Base-by-base conservation (phyloP, 2,888 invertebrate species). In the Ophion obscuratus region DNA sequence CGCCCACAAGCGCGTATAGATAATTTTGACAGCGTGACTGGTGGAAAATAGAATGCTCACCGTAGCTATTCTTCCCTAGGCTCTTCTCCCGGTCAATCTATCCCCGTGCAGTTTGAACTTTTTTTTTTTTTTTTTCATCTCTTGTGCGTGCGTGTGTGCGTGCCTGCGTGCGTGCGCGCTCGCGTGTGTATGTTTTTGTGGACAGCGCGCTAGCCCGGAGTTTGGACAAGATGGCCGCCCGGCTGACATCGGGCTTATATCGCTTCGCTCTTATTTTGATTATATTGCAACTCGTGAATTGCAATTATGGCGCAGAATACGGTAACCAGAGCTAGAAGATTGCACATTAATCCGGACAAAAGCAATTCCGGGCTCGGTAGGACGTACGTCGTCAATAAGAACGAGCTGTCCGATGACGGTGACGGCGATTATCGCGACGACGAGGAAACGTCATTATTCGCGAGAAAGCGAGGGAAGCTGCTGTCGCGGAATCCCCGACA, bases 211-310 rank as follows among this genome's bases (percentile, higher is more conserved):
- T 74, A 78, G 77, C 71, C 80, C 83, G 84, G 87, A 93, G 93
- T 93, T 90, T 90, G 89, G 89, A 92, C 93, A 93, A 94, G 92
- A 93, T 93, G 94, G 94, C 93, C 90, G 94, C 91, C 89, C 91
- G 93, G 91, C 83, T 87, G 89, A 91, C 88, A 88, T 92, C 92
- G 92, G 91, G 90, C 85, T 88, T 90, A 75, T 90, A 89, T 89
- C 91, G 90, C 79, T 90, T 90, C 84, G 90, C 90, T 81, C 83
- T 92, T 87, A 86, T 91, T 81, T 89, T 93, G 62, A 88, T 91
- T 84, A 74, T 92, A 68, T 88, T 92, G 70, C 82, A 92, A 74
- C 87, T 92, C 40, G 89, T 91, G 67, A 88, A 89, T 84, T 90
- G 85, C 74, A 92, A 91, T 87, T 87, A 90, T 81, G 92, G 90